Percentiles rank a stretch among this genome's conserved stretches.
These are phyloP conservation scores for Muntiacus muntjak DNA, from an alignment of 2,113 vertebrate genomes.

Conservation along the genomic window DNA sequence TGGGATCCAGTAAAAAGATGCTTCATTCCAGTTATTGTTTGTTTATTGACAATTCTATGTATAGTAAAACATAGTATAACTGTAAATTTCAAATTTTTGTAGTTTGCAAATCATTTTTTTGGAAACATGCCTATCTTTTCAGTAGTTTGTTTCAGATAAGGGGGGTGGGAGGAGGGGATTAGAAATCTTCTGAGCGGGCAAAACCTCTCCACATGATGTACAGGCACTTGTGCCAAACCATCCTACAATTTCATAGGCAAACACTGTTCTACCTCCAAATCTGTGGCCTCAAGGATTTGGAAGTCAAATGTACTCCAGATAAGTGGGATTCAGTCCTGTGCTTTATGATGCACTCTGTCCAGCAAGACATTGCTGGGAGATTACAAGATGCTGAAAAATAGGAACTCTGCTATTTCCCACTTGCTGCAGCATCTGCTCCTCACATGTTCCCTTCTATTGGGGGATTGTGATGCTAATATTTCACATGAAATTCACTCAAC, in stretches of 20 bases:
- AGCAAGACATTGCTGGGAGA: too few relatives aligned
- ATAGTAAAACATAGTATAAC: background rate
- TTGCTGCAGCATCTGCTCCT: fast-evolving
- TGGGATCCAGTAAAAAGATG: background rate
- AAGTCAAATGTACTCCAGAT: background rate
- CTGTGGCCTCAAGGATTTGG: background rate
- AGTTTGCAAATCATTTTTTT: slow-evolving; percentile 64
- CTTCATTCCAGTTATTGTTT: background rate
- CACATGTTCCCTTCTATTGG: background rate
- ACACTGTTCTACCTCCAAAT: background rate
- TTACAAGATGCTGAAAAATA: fast-evolving
- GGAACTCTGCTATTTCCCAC: background rate
- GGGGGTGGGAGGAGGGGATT: fast-evolving
- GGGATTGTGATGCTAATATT: background rate
- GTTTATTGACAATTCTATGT: background rate
- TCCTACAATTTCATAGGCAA: background rate
- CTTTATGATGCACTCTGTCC: background rate
- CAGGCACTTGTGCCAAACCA: background rate
- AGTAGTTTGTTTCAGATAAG: background rate
- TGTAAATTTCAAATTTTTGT: slow-evolving; percentile 69
- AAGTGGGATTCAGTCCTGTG: background rate
- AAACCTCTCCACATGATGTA: background rate
- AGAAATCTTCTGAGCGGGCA: background rate
- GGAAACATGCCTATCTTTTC: background rate
- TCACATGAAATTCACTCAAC: slow-evolving; percentile 29